Evolutionary conservation across 1,140 invertebrate genomes (phyloP).

Genomic region (Penaeus vannamei): DNA sequence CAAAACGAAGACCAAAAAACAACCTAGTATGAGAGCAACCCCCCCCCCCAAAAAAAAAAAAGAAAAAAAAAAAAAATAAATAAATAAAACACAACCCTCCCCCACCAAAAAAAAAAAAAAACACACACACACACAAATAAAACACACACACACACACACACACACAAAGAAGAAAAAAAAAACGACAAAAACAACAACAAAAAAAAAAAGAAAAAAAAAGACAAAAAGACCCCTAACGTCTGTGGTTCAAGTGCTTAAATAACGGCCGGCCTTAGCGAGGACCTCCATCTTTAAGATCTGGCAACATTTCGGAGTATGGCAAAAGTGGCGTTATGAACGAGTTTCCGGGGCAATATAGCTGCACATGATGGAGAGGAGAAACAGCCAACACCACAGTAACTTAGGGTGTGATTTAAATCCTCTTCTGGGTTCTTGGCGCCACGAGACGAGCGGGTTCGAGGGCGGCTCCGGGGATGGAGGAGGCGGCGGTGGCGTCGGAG

Average conservation of each 20-base stretch:
- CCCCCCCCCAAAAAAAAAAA: too few species aligned
- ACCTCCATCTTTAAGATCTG: slow-evolving; percentile 58
- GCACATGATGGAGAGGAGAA: slow-evolving; percentile 49
- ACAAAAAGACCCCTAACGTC: slow-evolving; percentile 46
- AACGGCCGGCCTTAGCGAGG: slow-evolving; percentile 46
- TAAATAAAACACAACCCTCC: background rate
- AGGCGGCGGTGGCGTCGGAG: too few species aligned
- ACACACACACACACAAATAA: background rate
- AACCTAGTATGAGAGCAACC: too few species aligned
- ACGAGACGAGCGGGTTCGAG: too few species aligned
- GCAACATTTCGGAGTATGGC: slow-evolving; percentile 63
- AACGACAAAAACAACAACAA: too few species aligned
- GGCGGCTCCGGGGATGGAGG: too few species aligned
- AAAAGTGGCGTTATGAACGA: slow-evolving; percentile 60
- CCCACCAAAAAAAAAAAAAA: background rate
- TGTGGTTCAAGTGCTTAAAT: slow-evolving; percentile 54
- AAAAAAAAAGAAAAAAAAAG: background rate
- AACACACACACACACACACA: too few species aligned
- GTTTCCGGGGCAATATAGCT: slow-evolving; percentile 52
- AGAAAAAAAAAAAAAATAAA: too few species aligned
- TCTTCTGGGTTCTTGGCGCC: slow-evolving; percentile 1
- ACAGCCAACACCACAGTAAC: slow-evolving; percentile 23
- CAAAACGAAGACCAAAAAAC: too few species aligned
- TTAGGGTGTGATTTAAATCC: slow-evolving; percentile 19
- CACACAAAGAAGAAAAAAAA: too few species aligned